Conservation (phyloP, 2,797 vertebrate genomes). For the Scleropages formosus region DNA sequence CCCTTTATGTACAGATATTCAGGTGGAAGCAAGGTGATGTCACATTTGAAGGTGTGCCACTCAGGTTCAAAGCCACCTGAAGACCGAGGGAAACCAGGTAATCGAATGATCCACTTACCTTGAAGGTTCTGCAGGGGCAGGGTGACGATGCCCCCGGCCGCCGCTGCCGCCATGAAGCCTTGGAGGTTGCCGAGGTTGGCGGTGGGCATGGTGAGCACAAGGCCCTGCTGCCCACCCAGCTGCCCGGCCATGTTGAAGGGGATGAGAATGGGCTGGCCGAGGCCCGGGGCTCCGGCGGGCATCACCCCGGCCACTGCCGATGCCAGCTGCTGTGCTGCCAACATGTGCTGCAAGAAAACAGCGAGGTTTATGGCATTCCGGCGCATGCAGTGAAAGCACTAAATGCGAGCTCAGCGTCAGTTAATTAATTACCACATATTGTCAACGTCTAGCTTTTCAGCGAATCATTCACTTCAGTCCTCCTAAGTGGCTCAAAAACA, state of each 20-base stretch:
- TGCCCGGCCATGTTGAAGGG: slow-evolving; percentile 96
- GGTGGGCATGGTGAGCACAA: slow-evolving; percentile 91
- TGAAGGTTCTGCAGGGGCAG: slow-evolving; percentile 98
- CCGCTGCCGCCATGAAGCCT: slow-evolving; percentile 95
- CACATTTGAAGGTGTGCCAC: no score
- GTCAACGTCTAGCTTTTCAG: no score
- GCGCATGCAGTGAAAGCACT: no score
- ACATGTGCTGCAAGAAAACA: slow-evolving; percentile 74
- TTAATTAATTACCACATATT: no score
- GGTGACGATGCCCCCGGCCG: slow-evolving; percentile 96
- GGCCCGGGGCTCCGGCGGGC: slow-evolving; percentile 82
- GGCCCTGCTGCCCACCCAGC: slow-evolving; percentile 92
- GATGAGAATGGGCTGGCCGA: slow-evolving; percentile 97
- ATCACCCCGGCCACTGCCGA: slow-evolving; percentile 92
- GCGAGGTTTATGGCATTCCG: not conserved
- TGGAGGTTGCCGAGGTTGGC: slow-evolving; percentile 82
- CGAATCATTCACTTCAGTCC: no score
- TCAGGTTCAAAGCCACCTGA: not conserved
- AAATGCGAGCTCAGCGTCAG: no score
- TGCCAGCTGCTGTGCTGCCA: slow-evolving; percentile 93
- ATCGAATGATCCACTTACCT: slow-evolving; percentile 73
- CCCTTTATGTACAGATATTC: no score
- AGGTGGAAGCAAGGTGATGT: no score
- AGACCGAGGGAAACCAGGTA: not conserved
- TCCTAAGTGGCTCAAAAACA: no score